Percentiles rank a stretch among this genome's conserved stretches.
phyloP scores from a whole-genome alignment of 2,888 invertebrate species.

The Idaea aversata region DNA sequence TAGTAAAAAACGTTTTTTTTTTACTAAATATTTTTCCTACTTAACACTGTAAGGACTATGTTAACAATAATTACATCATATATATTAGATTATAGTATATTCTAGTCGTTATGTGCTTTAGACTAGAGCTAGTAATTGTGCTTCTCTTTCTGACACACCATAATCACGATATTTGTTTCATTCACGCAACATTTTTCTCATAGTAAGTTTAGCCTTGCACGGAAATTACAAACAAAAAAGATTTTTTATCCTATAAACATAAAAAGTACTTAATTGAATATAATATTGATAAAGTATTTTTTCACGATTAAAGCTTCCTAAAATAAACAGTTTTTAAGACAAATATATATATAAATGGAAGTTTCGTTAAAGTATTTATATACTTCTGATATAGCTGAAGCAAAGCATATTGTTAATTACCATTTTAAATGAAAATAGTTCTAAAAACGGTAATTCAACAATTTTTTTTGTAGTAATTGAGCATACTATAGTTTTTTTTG shows the following conservation, averaged over 20 bases:
- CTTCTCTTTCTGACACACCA: conserved; percentile 29
- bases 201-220: not conserved
- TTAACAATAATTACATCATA: conserved; percentile 31
- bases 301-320: no score
- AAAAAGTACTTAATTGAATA: no score
- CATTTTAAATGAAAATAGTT: not conserved
- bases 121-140: conserved; percentile 48
- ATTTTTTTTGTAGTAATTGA: not conserved
- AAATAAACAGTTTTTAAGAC: not conserved
- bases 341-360: not conserved
- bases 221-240: not conserved
- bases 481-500: conserved; percentile 2
- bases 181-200: conserved; percentile 3
- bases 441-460: not conserved
- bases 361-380: not conserved
- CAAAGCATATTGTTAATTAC: not conserved
- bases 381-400: not conserved
- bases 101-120: conserved; percentile 37
- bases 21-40: conserved; percentile 53
- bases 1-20: conserved; percentile 69
- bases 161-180: conserved; percentile 20
- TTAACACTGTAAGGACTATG: conserved; percentile 28
- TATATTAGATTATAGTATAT: conserved; percentile 12
- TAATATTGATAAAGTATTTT: no score
- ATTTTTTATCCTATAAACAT: not conserved